A percentile compares a stretch with the other conserved stretches of the same genome.
Conservation (phyloP, 2,888 invertebrate species). For the Arrhopalites spinosus region DNA sequence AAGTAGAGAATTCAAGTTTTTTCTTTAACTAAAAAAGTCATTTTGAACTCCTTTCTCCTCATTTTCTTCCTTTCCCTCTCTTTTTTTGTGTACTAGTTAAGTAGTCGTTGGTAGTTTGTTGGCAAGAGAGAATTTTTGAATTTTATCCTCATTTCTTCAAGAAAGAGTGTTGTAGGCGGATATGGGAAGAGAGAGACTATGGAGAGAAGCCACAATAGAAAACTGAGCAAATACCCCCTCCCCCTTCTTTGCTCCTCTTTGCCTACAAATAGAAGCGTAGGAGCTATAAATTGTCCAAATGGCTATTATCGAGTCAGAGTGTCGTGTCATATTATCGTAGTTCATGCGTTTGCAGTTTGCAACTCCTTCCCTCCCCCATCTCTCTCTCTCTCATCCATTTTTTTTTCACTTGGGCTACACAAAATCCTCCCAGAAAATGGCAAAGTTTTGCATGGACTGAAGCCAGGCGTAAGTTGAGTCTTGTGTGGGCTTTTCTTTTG, state of each 20-base stretch:
- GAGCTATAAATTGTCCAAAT: slow-evolving; percentile 37
- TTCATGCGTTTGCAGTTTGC: slow-evolving; percentile 24
- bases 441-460: slow-evolving; percentile 25
- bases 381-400: background rate
- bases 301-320: slow-evolving; percentile 31
- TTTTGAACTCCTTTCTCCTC: background rate
- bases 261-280: slow-evolving; percentile 35
- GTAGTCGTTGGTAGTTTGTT: slow-evolving; percentile 1
- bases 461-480: background rate
- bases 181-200: background rate
- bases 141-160: slow-evolving; percentile 21
- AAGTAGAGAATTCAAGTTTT: background rate
- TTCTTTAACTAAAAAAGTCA: background rate
- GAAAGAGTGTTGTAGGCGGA: background rate
- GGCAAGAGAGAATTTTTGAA: slow-evolving; percentile 24
- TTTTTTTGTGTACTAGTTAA: background rate
- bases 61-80: background rate
- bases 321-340: slow-evolving; percentile 34
- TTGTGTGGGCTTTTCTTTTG: background rate
- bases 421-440: slow-evolving; percentile 13
- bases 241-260: no score
- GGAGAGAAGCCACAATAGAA: background rate
- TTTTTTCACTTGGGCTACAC: background rate
- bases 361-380: background rate
- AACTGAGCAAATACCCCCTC: slow-evolving; percentile 2